Evolutionary conservation across 1,140 invertebrate species (phyloP).

Genomic region (Triops longicaudatus): DNA sequence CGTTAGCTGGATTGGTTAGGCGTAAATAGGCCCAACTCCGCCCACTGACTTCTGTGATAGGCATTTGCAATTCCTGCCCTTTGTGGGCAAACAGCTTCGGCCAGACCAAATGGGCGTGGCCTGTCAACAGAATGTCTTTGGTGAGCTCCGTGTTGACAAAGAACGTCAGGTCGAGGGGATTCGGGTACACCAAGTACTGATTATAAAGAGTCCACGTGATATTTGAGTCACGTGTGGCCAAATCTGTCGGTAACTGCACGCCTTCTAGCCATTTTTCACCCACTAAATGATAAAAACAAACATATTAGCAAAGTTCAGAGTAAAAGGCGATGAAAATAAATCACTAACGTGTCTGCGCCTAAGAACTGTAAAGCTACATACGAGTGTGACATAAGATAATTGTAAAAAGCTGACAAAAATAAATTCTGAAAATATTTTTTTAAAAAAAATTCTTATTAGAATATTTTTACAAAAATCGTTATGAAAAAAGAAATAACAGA

Average conservation of each 20-base stretch:
- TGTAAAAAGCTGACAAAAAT: no score
- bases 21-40: slow-evolving; percentile 53
- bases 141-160: not conserved
- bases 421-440: no score
- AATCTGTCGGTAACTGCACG: not conserved
- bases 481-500: not conserved
- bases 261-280: not conserved
- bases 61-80: slow-evolving; percentile 51
- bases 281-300: not conserved
- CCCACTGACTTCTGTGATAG: slow-evolving; percentile 73
- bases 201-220: not conserved
- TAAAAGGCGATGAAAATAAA: no score
- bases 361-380: no score
- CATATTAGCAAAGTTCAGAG: no score
- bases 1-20: slow-evolving; percentile 50
- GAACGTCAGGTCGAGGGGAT: not conserved
- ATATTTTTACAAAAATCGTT: not conserved
- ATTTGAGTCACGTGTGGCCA: not conserved
- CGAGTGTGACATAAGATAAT: no score
- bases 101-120: not conserved
- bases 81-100: not conserved
- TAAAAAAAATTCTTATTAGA: no score
- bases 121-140: not conserved
- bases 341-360: no score
- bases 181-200: not conserved